phyloP scores from a whole-genome alignment of 1,140 invertebrate genomes.

The Drosophila pseudoananassae region DNA sequence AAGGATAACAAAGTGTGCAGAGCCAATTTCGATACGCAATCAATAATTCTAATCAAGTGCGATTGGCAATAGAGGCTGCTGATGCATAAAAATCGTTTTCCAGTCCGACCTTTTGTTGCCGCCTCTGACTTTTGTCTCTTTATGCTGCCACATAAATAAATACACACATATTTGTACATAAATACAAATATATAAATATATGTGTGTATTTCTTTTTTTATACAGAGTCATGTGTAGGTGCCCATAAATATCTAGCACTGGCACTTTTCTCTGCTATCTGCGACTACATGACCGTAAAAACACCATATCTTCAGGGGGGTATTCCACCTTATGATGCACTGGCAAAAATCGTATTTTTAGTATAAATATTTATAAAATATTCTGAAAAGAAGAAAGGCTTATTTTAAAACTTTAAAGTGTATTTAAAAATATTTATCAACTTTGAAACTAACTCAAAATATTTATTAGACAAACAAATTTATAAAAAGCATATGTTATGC shows the following conservation, averaged over 20 bases:
- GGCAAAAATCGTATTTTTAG: not conserved
- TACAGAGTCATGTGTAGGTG: constrained; percentile 19
- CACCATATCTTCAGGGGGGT: constrained; percentile 23
- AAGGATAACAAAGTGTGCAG: constrained; percentile 57
- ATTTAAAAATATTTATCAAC: too few relatives aligned
- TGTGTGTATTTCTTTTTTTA: not conserved
- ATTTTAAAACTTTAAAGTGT: too few relatives aligned
- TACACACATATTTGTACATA: not conserved
- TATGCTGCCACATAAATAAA: not conserved
- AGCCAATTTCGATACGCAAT: constrained; percentile 77
- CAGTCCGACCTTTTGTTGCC: constrained; percentile 33
- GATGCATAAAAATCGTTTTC: constrained; percentile 62
- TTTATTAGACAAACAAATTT: too few relatives aligned
- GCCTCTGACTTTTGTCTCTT: constrained; percentile 46
- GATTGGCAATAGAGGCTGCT: constrained; percentile 59
- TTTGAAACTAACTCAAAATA: too few relatives aligned
- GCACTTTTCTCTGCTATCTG: constrained; percentile 8
- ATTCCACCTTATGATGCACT: constrained; percentile 1
- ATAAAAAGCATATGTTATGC: too few relatives aligned
- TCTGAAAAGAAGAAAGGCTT: too few relatives aligned
- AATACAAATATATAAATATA: not conserved
- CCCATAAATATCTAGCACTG: constrained; percentile 67
- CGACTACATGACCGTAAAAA: constrained; percentile 67
- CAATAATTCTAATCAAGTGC: constrained; percentile 82
- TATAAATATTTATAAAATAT: not conserved